A percentile compares a stretch with the other conserved stretches of the same genome.
Evolutionary conservation across 2,113 vertebrate species (phyloP).

Genomic region (Tychaedon coryphoeus): DNA sequence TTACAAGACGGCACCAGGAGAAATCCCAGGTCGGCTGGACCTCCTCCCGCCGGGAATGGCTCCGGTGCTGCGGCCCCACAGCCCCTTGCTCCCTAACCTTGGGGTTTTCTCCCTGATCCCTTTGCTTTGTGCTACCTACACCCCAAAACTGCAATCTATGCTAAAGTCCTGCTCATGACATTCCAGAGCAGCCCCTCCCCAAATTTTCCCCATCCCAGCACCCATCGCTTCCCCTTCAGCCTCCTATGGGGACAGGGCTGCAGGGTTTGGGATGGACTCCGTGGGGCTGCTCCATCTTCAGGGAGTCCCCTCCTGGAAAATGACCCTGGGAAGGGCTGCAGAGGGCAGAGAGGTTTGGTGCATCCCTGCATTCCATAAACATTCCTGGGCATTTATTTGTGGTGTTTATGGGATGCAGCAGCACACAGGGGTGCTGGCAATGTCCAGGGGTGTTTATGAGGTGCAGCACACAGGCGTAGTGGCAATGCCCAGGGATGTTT

Average conservation of each 20-base stretch:
- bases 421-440: background rate
- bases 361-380: no score
- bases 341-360: background rate
- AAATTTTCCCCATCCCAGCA: no score
- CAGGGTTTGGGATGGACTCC: background rate
- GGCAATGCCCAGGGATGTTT: no score
- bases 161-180: background rate
- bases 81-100: background rate
- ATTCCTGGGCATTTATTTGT: no score
- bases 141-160: accelerated
- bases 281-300: accelerated
- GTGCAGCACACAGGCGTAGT: background rate
- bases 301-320: background rate
- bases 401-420: background rate
- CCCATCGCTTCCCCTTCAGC: accelerated
- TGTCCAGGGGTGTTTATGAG: background rate
- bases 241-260: background rate
- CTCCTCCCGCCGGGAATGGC: accelerated
- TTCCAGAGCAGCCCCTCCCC: background rate
- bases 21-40: background rate
- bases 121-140: accelerated
- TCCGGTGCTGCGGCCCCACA: accelerated
- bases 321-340: accelerated
- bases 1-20: background rate
- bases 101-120: background rate